phyloP scores from a whole-genome alignment of 1,140 invertebrate genomes.

The Micrasema longulum region DNA sequence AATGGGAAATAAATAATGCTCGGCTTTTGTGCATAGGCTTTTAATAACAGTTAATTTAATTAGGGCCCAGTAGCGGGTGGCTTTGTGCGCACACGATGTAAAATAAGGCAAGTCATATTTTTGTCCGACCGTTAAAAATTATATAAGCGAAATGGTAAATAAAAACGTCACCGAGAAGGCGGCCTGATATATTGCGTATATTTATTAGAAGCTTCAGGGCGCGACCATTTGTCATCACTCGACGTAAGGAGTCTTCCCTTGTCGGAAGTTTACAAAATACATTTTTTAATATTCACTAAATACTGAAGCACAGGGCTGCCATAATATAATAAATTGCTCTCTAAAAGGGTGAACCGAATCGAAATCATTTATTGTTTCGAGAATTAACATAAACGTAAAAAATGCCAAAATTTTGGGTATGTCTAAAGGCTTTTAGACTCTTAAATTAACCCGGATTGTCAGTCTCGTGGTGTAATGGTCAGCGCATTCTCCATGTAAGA shows the following conservation, averaged over 20 bases:
- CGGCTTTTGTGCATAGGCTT: constrained; percentile 12
- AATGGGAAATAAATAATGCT: constrained; percentile 38
- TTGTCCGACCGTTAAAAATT: constrained; percentile 43
- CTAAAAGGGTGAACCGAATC: too few relatives aligned
- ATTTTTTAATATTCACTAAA: constrained; percentile 34
- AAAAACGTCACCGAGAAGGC: constrained; percentile 45
- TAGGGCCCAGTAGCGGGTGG: constrained; percentile 42
- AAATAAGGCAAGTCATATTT: constrained; percentile 48
- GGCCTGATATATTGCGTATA: constrained; percentile 35
- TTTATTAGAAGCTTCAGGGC: constrained; percentile 40
- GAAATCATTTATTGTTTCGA: too few relatives aligned
- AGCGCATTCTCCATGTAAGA: too few relatives aligned
- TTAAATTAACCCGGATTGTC: too few relatives aligned
- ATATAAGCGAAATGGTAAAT: constrained; percentile 45
- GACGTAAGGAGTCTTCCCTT: constrained; percentile 29
- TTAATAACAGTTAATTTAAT: constrained; percentile 46
- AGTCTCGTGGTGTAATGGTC: too few relatives aligned
- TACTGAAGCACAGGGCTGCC: neutral
- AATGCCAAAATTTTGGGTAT: too few relatives aligned
- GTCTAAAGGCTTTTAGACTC: too few relatives aligned
- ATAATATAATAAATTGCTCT: neutral
- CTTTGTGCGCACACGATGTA: constrained; percentile 10
- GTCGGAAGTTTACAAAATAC: constrained; percentile 30
- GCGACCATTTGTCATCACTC: constrained; percentile 44
- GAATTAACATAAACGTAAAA: too few relatives aligned